Evolutionary conservation across 2,888 invertebrate genomes (phyloP), one percentile per base, ranked within the genome.

Genomic region (Mayetiola destructor): DNA sequence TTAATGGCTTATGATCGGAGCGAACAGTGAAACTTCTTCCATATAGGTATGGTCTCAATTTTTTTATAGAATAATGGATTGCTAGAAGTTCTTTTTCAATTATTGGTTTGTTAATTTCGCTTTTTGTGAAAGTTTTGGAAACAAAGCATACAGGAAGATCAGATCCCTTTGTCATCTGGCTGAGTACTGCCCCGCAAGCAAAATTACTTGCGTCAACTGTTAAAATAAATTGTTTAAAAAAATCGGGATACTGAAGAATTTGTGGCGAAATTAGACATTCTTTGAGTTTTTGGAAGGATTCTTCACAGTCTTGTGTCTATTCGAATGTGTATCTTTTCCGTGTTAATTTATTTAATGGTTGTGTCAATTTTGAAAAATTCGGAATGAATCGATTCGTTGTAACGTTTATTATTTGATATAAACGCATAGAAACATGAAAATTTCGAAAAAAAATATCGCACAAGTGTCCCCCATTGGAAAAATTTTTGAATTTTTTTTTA

Each of bases 71-170:
- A 59, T 58, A 63, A 48, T 61, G 60, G 29, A 61, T 59, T 2
- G 64, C 64, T 53, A 64, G 54, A 2, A 63, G 52, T 56, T 64
- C 63, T 36, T 64, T 62, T 42, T 65, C 62, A 12, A 63, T 64
- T 8, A 60, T 63, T 8, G 60, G 58, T 57, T 63, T 64, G 30
- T 63, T 62, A 2, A n/a, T 59, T 59, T 63, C 62, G 10, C 61
- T 61, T 56, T 61, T 62, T n/a, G 62, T 64, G 32, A 64, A 62
- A 8, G 61, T 23, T 59, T 58, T 58, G 36, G 61, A 61, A 23
- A 60, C 60, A 55, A 59, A 60, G 14, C 16, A 4, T 4, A 54
- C 30, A 10, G 60, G 61, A 23, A 59, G 52, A 40, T 61, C 53
- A 9, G 12, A 2, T 30, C 30, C 30, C 29, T 54, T 9, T 8